A percentile compares a stretch with the other conserved stretches of the same genome.
These are phyloP conservation scores for Rhodinocichla rosea DNA, from an alignment of 2,113 vertebrate species.

Conservation along the genomic window DNA sequence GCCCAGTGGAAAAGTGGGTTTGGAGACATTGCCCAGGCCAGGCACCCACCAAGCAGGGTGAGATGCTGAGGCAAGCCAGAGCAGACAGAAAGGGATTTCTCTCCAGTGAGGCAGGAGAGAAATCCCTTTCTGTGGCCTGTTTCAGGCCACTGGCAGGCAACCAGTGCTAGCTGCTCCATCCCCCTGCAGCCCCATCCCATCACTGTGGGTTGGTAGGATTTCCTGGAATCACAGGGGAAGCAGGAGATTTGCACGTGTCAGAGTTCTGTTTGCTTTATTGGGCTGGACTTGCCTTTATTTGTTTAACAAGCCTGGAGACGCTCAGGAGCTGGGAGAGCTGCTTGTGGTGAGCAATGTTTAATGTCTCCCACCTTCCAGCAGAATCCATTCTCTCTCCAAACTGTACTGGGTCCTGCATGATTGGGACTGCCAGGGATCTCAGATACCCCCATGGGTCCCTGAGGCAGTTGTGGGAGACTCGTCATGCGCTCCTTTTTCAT, in stretches of 20 bases:
- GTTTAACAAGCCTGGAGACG: slow-evolving; percentile 1
- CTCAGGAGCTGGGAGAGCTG: neutral
- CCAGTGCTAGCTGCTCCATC: neutral
- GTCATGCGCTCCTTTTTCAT: neutral
- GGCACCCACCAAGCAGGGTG: neutral
- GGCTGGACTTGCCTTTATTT: slow-evolving; percentile 59
- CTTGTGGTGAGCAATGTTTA: neutral
- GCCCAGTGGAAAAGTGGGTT: neutral
- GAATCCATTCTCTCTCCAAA: neutral
- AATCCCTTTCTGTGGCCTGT: too few relatives aligned
- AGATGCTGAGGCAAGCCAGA: accelerated
- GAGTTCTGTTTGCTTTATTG: slow-evolving; percentile 56
- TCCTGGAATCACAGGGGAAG: neutral
- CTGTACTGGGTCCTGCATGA: neutral
- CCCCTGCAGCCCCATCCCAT: neutral
- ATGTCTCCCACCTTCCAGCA: neutral
- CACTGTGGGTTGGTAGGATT: neutral
- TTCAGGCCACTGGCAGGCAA: accelerated
- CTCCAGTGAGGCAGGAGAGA: neutral
- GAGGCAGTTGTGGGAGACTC: neutral
- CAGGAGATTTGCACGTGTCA: neutral
- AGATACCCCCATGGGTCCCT: accelerated
- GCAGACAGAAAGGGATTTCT: neutral
- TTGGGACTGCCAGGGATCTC: accelerated
- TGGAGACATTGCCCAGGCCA: accelerated